Evolutionary conservation across 2,797 vertebrate species (phyloP).

Genomic region (Anabacerthia variegaticeps): DNA sequence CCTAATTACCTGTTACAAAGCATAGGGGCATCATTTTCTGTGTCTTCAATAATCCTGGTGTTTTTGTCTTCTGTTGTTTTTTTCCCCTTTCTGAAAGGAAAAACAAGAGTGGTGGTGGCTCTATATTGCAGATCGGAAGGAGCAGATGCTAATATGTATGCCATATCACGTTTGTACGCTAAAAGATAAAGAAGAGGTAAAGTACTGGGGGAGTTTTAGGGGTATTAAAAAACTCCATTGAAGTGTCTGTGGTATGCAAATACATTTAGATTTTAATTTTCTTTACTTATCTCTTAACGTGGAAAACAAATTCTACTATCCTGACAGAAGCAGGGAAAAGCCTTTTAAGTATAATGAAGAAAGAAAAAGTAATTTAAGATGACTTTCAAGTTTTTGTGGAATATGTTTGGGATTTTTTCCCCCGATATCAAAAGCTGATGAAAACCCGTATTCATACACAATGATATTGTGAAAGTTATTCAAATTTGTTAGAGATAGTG

Average conservation of each 20-base stretch:
- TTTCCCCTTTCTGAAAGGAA: slow-evolving; percentile 75
- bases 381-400: not conserved
- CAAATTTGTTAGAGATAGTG: not conserved
- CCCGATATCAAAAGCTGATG: not conserved
- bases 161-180: slow-evolving; percentile 97
- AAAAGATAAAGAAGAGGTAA: slow-evolving; percentile 96
- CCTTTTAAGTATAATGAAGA: not conserved
- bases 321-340: not conserved
- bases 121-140: slow-evolving; percentile 95
- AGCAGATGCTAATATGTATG: slow-evolving; percentile 96
- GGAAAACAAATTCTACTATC: not conserved
- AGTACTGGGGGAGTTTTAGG: not conserved
- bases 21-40: not conserved
- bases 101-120: slow-evolving; percentile 99
- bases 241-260: not conserved
- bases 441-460: not conserved
- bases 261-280: not conserved
- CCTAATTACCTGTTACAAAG: not conserved
- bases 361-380: not conserved
- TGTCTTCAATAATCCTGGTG: not conserved
- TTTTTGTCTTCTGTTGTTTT: not conserved
- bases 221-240: not conserved
- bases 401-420: not conserved
- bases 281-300: not conserved
- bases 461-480: not conserved